phyloP scores from a whole-genome alignment of 2,797 vertebrate species.

The Gymnopithys bicolor region DNA sequence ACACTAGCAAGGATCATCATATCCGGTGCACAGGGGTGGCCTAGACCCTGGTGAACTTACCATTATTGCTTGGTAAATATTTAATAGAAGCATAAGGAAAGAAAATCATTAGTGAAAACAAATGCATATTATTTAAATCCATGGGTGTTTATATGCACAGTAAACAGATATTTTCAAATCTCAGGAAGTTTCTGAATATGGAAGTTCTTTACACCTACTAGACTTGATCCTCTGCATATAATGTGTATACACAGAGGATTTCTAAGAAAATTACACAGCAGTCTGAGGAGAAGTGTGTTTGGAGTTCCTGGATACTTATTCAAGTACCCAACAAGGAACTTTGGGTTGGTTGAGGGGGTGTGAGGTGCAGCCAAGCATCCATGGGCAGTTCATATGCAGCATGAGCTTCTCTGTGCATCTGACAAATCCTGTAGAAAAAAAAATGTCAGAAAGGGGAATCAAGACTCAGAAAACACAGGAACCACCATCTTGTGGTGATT shows the following conservation, averaged over 20 bases:
- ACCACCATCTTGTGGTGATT: neutral
- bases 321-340: neutral
- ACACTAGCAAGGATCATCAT: neutral
- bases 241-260: neutral
- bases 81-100: neutral
- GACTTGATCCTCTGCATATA: neutral
- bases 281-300: neutral
- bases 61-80: neutral
- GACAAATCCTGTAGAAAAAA: neutral
- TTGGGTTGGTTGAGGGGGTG: neutral
- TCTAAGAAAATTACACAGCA: neutral
- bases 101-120: neutral
- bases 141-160: neutral
- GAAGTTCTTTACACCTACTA: neutral
- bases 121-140: neutral
- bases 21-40: rapidly evolving
- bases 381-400: neutral
- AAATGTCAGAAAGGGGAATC: neutral
- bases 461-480: neutral
- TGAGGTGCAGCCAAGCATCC: neutral
- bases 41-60: neutral
- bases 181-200: neutral
- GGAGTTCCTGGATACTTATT: neutral
- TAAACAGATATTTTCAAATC: slow-evolving; percentile 24
- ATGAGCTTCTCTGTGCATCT: neutral